Evolutionary conservation across 2,888 invertebrate genomes (phyloP), one percentile per base, ranked within the genome.

Genomic region (Napeogenes inachia): DNA sequence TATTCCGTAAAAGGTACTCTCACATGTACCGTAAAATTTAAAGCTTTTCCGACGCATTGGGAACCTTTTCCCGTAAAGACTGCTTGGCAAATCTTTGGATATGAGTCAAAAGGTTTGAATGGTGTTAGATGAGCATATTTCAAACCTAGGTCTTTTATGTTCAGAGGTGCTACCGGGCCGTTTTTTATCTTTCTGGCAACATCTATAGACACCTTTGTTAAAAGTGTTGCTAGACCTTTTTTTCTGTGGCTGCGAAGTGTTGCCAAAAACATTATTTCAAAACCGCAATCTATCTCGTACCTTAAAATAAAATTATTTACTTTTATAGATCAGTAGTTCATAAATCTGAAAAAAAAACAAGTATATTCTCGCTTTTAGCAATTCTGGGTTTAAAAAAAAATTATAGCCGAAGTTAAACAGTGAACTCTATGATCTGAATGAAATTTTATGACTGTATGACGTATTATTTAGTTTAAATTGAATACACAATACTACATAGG

Each of bases 241-340:
- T 81, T 72, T 61, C 92, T 85, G 66, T 92, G 92, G 33, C 91
- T 83, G 0, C 89, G 85, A 4, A 89, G 71, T 0, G 93, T 93
- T 0, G 87, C 92, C 33, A 95, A 71, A 68, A 94, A 95, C 94
- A 94, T 94, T 13, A 94, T 78, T 80, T 95, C 95, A 53, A 94
- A 73, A 3, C 93, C 85, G 75, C 93, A 93, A 62, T 93, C 91
- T 0, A 92, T 89, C 30, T 92, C 84, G 70, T 91, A 93, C 63
- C 89, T 90, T 78, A 45, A 79, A 78, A 60, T 59, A 54, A 45
- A 53, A 58, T 64, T 59, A 53, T 64, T 55, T 46, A 21, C 57
- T 21, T 21, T 21, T 21, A 21, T 21, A 21, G 21, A 21, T 21
- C 21, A 21, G 21, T 21, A 21, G 21, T 21, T 21, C 21, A 21